These are phyloP conservation scores for Girardia tigrina DNA, from an alignment of 2,888 invertebrate genomes.

Conservation along the genomic window DNA sequence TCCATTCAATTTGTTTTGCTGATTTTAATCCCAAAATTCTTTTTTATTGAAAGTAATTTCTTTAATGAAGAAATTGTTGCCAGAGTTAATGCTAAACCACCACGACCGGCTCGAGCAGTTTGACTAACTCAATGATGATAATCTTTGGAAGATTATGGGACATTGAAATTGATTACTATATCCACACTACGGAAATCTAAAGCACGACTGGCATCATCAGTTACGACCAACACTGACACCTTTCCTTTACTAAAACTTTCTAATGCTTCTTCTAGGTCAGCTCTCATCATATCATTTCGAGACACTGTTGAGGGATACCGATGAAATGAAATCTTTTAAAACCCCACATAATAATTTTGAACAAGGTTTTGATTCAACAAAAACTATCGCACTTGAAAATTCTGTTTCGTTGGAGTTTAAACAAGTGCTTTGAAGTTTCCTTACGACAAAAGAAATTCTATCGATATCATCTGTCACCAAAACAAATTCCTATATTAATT, in stretches of 20 bases:
- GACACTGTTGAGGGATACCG: no score
- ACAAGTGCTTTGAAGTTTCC: neutral
- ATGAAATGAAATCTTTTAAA: no score
- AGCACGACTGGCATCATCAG: slow-evolving; percentile 83
- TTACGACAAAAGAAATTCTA: neutral
- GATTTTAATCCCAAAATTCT: neutral
- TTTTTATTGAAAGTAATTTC: neutral
- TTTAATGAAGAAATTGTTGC: slow-evolving; percentile 51
- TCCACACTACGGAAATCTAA: slow-evolving; percentile 90
- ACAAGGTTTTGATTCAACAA: no score
- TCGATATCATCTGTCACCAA: neutral
- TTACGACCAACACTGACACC: slow-evolving; percentile 65
- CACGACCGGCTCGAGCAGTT: slow-evolving; percentile 58
- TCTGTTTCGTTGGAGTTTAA: no score
- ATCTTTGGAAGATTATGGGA: slow-evolving; percentile 76
- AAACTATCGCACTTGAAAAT: no score
- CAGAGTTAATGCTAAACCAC: slow-evolving; percentile 73
- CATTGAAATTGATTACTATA: slow-evolving; percentile 78
- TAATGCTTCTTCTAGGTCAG: neutral
- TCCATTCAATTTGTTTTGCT: no score
- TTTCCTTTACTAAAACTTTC: neutral
- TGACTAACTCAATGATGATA: slow-evolving; percentile 94
- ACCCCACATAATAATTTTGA: no score
- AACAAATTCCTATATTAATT: neutral
- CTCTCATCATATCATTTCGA: neutral